phyloP scores from a whole-genome alignment of 2,797 vertebrate species.

The Nannoperca australis region DNA sequence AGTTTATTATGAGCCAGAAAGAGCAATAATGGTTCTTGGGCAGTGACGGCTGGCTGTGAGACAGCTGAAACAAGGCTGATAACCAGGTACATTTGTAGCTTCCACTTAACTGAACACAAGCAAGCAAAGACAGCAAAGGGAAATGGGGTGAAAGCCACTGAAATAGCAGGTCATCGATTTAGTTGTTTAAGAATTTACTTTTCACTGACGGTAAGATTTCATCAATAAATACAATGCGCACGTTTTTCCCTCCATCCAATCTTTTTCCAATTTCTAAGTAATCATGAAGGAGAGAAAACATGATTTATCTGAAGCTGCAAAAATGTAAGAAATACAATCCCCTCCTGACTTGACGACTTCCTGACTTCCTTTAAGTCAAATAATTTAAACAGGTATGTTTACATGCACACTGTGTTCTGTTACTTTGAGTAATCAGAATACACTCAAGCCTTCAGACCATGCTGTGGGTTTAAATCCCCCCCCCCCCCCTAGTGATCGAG shows the following conservation, averaged over 20 bases:
- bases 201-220: slow-evolving; percentile 34
- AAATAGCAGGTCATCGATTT: slow-evolving; percentile 44
- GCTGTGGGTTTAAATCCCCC: background rate
- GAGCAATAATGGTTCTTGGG: slow-evolving; percentile 45
- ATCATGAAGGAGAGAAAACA: slow-evolving; percentile 35
- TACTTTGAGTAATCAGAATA: slow-evolving; percentile 7
- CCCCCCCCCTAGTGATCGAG: background rate
- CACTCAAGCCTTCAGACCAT: background rate
- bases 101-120: slow-evolving; percentile 53
- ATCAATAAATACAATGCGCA: slow-evolving; percentile 30
- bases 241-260: background rate
- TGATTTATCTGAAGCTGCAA: slow-evolving; percentile 17
- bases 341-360: slow-evolving; percentile 6
- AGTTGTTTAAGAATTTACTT: slow-evolving; percentile 30
- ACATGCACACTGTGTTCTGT: slow-evolving; percentile 3
- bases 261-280: slow-evolving; percentile 13
- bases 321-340: slow-evolving; percentile 24
- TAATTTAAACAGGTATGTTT: slow-evolving; percentile 3
- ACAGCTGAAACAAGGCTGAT: slow-evolving; percentile 52
- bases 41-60: slow-evolving; percentile 30
- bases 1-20: slow-evolving; percentile 39
- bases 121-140: slow-evolving; percentile 20
- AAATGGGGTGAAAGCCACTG: slow-evolving; percentile 43
- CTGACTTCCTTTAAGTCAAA: slow-evolving; percentile 20
- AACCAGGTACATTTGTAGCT: slow-evolving; percentile 52